Percentiles rank a stretch among this genome's conserved stretches.
Conservation (phyloP, 92 coral and sea anemone species). For the Desmophyllum pertusum region DNA sequence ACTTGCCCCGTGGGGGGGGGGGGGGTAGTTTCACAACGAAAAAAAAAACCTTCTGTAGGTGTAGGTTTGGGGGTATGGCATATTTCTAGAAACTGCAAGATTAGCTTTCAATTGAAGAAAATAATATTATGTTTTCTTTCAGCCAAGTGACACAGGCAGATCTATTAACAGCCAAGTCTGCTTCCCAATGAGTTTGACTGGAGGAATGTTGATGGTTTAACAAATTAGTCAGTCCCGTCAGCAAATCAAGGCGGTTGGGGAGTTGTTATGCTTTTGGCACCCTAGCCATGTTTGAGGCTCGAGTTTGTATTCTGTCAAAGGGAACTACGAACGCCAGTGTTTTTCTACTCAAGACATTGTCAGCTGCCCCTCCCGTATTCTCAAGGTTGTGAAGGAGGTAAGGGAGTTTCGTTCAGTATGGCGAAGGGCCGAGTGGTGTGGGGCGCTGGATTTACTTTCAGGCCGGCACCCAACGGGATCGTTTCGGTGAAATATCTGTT, state of each 20-base stretch:
- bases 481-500: too few species aligned
- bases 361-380: slow-evolving; percentile 76
- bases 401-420: too few species aligned
- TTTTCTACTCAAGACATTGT: slow-evolving; percentile 77
- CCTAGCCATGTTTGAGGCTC: slow-evolving; percentile 78
- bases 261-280: slow-evolving; percentile 77
- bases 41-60: too few species aligned
- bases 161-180: slow-evolving; percentile 26
- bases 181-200: slow-evolving; percentile 73
- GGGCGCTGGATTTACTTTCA: too few species aligned
- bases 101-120: too few species aligned
- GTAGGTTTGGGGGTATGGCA: too few species aligned
- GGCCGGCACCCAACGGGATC: too few species aligned
- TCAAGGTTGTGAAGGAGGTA: slow-evolving; percentile 85
- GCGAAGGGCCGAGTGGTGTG: too few species aligned
- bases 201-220: slow-evolving; percentile 69
- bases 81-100: too few species aligned
- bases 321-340: slow-evolving; percentile 48
- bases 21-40: too few species aligned
- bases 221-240: slow-evolving; percentile 72
- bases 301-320: slow-evolving; percentile 63
- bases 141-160: slow-evolving; percentile 37
- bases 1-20: too few species aligned
- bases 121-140: too few species aligned
- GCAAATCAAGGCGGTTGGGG: slow-evolving; percentile 67